Evolutionary conservation across 2,888 invertebrate species (phyloP).

Genomic region (Thecophora atra): DNA sequence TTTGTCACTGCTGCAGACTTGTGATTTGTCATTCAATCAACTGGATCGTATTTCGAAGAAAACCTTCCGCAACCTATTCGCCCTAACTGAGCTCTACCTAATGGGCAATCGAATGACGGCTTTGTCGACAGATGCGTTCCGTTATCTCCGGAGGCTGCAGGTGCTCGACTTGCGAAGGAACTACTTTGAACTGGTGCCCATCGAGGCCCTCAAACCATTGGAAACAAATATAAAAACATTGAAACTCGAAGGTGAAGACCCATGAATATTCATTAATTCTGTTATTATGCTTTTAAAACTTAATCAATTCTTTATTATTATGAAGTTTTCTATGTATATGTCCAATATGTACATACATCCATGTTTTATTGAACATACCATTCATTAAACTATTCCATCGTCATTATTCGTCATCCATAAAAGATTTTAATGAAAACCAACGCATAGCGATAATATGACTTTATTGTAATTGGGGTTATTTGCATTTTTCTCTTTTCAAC

Average conservation of each 20-base stretch:
- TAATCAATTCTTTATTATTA: too few relatives aligned
- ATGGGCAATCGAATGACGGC: slow-evolving; percentile 85
- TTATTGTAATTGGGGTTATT: slow-evolving; percentile 22
- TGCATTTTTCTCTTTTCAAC: slow-evolving; percentile 7
- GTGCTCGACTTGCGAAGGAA: slow-evolving; percentile 84
- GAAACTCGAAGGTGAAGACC: slow-evolving; percentile 84
- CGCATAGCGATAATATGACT: slow-evolving; percentile 33
- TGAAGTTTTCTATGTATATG: too few relatives aligned
- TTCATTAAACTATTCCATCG: slow-evolving; percentile 9
- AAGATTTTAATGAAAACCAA: slow-evolving; percentile 38
- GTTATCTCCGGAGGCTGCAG: slow-evolving; percentile 77
- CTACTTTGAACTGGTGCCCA: slow-evolving; percentile 81
- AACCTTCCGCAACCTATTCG: slow-evolving; percentile 80
- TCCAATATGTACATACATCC: too few relatives aligned
- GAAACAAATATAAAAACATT: slow-evolving; percentile 85
- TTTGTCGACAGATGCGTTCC: slow-evolving; percentile 81
- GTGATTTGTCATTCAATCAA: slow-evolving; percentile 86
- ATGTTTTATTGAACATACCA: slow-evolving; percentile 20
- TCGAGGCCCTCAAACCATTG: slow-evolving; percentile 79
- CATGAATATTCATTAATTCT: too few relatives aligned
- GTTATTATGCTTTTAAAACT: too few relatives aligned
- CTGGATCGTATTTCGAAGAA: slow-evolving; percentile 79
- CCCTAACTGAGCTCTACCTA: slow-evolving; percentile 79
- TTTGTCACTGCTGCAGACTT: slow-evolving; percentile 78
- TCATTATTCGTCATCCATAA: neutral